These are phyloP conservation scores for Noctua fimbriata DNA, from an alignment of 2,888 invertebrate species.

Conservation along the genomic window DNA sequence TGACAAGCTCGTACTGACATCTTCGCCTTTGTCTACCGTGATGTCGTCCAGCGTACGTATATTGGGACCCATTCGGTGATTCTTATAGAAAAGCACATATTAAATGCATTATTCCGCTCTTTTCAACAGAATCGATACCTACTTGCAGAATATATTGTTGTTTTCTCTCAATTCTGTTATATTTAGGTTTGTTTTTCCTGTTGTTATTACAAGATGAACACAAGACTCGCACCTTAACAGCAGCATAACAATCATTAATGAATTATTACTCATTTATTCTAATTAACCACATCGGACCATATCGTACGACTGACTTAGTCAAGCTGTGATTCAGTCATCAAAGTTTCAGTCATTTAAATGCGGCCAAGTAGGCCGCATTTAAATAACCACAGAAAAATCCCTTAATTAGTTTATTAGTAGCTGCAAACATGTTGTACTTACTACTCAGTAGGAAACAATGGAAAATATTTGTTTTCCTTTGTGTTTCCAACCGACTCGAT, in stretches of 20 bases:
- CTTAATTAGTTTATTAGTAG: background rate
- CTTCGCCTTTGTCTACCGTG: background rate
- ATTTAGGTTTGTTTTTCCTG: constrained; percentile 3
- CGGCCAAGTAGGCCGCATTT: background rate
- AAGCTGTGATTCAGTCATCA: constrained; percentile 23
- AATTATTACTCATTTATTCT: constrained; percentile 36
- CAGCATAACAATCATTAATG: constrained; percentile 1
- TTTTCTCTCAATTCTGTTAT: background rate
- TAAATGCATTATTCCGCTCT: background rate
- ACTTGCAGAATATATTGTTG: background rate
- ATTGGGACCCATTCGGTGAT: too few relatives aligned
- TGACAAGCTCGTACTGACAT: background rate
- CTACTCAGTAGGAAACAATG: too few relatives aligned
- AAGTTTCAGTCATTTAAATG: too few relatives aligned
- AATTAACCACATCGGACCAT: constrained; percentile 47
- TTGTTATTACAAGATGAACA: constrained; percentile 14
- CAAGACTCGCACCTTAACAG: background rate
- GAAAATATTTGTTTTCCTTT: background rate
- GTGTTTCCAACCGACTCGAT: background rate
- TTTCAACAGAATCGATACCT: background rate
- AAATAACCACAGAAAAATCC: background rate
- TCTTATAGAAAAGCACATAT: background rate
- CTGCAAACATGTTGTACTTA: background rate
- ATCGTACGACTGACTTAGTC: constrained; percentile 14
- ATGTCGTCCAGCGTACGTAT: too few relatives aligned